Base-by-base conservation (phyloP, 1,140 invertebrate species). In the Prorops nasuta region DNA sequence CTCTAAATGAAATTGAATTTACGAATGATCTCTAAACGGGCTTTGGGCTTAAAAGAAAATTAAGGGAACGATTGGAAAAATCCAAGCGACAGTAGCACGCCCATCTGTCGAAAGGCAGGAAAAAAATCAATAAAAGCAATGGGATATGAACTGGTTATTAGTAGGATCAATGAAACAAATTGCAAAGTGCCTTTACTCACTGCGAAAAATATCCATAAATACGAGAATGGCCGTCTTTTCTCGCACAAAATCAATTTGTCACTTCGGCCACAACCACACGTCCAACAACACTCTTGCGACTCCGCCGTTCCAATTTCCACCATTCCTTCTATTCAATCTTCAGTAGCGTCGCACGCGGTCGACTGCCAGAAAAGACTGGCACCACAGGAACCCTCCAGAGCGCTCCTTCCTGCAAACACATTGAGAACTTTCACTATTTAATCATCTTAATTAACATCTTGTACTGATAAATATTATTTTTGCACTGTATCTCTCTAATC, bases 231-330 rank as follows among this genome's bases (percentile, higher is more conserved):
- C 34, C 50, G 32, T 44, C 49, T 48, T 56, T 56, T 38, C 50
- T 60, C 51, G 51, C 41, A 58, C 48, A 49, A 43, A 56, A 60
- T 63, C 50, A 56, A 64, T 63, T 68, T 64, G 57, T 65, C 63
- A 67, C 58, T 68, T 65, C 58, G 35, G 40, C 42, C 36, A 60
- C 66, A 52, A 60, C 52, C 49, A 54, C 58, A 58, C 58, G 58
- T 58, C 45, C 34, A 51, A 65, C 63, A 66, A 69, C 63, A 65
- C 63, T 63, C 52, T 47, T 51, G 35, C 54, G 60, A 67, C 64
- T 66, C 61, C 44, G 34, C 37, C 60, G 63, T 63, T 67, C 48
- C 66, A 44, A 49, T 49, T 68, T 60, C 66, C 46, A 47, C 40
- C 52, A 56, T 63, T 63, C 59, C 60, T 36, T 18, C 39, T 48